Conservation (phyloP, 2,888 invertebrate genomes). For the Iselma pallidipennis region DNA sequence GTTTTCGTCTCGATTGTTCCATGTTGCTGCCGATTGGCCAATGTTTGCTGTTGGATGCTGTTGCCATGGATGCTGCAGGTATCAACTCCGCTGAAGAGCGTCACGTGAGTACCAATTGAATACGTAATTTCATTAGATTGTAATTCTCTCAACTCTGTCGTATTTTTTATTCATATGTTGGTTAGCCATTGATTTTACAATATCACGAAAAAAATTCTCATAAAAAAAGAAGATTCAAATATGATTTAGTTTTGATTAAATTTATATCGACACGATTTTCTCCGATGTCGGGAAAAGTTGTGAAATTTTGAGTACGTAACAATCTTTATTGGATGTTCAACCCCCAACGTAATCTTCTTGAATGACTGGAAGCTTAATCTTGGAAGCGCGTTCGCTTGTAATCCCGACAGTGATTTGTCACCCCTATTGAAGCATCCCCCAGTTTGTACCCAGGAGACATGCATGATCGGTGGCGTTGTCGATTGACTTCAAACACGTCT, state of each 20-base stretch:
- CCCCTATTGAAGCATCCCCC: slow-evolving; percentile 44
- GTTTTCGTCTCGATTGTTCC: slow-evolving; percentile 59
- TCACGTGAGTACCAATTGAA: slow-evolving; percentile 63
- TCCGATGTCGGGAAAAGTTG: slow-evolving; percentile 6
- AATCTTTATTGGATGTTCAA: slow-evolving; percentile 34
- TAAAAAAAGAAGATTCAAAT: not conserved
- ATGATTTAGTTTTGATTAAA: not conserved
- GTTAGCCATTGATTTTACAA: slow-evolving; percentile 27
- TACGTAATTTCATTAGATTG: slow-evolving; percentile 44
- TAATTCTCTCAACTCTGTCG: slow-evolving; percentile 34
- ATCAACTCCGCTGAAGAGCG: slow-evolving; percentile 67
- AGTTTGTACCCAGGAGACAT: slow-evolving; percentile 34
- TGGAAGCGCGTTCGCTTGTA: slow-evolving; percentile 42
- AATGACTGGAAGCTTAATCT: slow-evolving; percentile 44
- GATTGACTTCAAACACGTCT: slow-evolving; percentile 20
- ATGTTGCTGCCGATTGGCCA: slow-evolving; percentile 54
- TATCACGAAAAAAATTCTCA: too few relatives aligned
- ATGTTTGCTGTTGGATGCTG: slow-evolving; percentile 43
- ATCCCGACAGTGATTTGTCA: slow-evolving; percentile 46
- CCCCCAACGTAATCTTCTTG: slow-evolving; percentile 42
- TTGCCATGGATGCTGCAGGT: slow-evolving; percentile 58
- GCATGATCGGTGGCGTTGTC: slow-evolving; percentile 33
- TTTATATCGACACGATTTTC: not conserved
- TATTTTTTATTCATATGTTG: slow-evolving; percentile 25
- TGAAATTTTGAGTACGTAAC: not conserved